Conservation (phyloP, 2,888 invertebrate genomes). For the Leptodirus hochenwartii region DNA sequence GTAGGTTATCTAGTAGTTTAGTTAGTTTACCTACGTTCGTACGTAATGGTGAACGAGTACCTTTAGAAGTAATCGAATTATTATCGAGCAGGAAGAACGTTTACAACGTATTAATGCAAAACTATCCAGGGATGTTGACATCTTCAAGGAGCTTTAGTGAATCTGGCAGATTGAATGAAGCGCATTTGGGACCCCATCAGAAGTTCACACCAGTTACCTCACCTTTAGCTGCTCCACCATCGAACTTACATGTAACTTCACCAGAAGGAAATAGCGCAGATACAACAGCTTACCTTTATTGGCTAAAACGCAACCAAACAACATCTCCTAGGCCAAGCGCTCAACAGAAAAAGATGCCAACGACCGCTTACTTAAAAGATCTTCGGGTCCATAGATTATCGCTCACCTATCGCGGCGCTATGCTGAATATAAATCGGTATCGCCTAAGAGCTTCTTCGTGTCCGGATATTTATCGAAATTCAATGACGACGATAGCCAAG, state of each 20-base stretch:
- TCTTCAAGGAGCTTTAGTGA: constrained; percentile 60
- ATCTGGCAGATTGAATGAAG: constrained; percentile 33
- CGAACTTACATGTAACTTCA: no score
- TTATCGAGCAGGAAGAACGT: constrained; percentile 50
- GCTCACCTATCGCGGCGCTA: constrained; percentile 68
- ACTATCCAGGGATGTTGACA: constrained; percentile 54
- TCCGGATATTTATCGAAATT: constrained; percentile 76
- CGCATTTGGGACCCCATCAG: constrained; percentile 18
- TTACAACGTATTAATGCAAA: constrained; percentile 51
- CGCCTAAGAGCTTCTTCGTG: constrained; percentile 71
- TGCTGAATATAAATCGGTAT: constrained; percentile 68
- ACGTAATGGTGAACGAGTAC: constrained; percentile 57
- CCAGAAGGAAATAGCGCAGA: constrained; percentile 14
- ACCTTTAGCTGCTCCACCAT: constrained; percentile 18
- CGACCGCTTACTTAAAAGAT: constrained; percentile 52
- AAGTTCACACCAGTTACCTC: constrained; percentile 21
- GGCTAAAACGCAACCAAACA: constrained; percentile 35
- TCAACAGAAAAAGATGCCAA: constrained; percentile 25
- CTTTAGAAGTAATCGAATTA: constrained; percentile 55
- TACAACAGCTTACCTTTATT: constrained; percentile 32
- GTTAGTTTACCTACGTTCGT: constrained; percentile 74
- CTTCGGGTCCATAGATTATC: constrained; percentile 58
- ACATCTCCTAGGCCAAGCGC: constrained; percentile 23
- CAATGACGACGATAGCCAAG: constrained; percentile 71
- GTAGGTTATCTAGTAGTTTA: constrained; percentile 53